Evolutionary conservation across 2,113 vertebrate species (phyloP).

Genomic region (Dascyllus trimaculatus): DNA sequence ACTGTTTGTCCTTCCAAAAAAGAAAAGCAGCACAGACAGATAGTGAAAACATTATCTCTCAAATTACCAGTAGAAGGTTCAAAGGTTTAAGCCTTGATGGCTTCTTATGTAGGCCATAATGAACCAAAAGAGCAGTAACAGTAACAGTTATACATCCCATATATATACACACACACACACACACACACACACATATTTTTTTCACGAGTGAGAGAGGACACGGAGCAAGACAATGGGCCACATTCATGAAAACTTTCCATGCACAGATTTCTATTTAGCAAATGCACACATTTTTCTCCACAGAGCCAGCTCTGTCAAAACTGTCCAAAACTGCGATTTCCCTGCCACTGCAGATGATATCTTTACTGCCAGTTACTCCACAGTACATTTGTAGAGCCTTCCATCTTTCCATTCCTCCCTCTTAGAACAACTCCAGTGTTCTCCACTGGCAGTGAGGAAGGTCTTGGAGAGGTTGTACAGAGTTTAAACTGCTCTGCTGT

Average conservation of each 20-base stretch:
- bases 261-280: slow-evolving; percentile 20
- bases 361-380: slow-evolving; percentile 18
- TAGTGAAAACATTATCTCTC: slow-evolving; percentile 1
- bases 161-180: too few relatives aligned
- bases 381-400: slow-evolving; percentile 19
- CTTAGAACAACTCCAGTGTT: background rate
- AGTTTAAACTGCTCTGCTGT: background rate
- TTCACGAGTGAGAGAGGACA: slow-evolving; percentile 4
- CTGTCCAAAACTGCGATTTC: slow-evolving; percentile 9
- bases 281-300: slow-evolving; percentile 17
- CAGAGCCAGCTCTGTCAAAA: slow-evolving; percentile 19
- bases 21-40: slow-evolving; percentile 15
- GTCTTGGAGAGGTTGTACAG: background rate
- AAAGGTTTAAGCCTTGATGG: slow-evolving; percentile 2
- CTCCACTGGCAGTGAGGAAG: background rate
- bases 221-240: background rate
- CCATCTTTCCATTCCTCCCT: background rate
- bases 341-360: slow-evolving; percentile 26
- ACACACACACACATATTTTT: too few relatives aligned
- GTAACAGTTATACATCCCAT: slow-evolving; percentile 1
- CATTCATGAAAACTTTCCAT: slow-evolving; percentile 6
- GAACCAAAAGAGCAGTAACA: slow-evolving; percentile 18
- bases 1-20: slow-evolving; percentile 39
- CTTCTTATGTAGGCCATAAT: slow-evolving; percentile 10
- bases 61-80: slow-evolving; percentile 14